Conservation (phyloP, 2,113 vertebrate species). For the Gymnocephalus cernua region DNA sequence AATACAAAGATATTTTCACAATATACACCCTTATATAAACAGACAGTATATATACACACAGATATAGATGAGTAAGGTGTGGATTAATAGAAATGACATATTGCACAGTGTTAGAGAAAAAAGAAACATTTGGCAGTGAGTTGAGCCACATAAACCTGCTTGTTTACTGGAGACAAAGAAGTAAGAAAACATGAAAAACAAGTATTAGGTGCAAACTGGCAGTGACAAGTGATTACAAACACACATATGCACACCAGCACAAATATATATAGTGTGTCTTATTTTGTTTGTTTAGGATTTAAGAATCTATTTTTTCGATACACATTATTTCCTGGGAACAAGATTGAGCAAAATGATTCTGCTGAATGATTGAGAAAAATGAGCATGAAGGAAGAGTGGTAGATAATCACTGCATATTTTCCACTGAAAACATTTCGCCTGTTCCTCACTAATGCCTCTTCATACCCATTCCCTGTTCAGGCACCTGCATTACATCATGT, state of each 20-base stretch:
- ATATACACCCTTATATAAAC: too few species aligned
- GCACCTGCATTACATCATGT: slow-evolving; percentile 30
- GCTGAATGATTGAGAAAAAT: slow-evolving; percentile 12
- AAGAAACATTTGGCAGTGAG: neutral
- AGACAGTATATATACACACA: too few species aligned
- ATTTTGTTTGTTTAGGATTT: neutral
- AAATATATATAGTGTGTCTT: neutral
- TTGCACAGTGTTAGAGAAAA: neutral
- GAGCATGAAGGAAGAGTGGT: neutral
- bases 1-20: too few species aligned
- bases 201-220: neutral
- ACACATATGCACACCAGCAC: neutral
- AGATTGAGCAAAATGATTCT: neutral
- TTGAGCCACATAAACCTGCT: neutral
- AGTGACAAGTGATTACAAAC: neutral
- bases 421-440: neutral
- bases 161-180: neutral
- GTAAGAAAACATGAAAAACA: neutral
- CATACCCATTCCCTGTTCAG: neutral
- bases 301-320: neutral
- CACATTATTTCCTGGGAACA: neutral
- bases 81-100: too few species aligned
- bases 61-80: too few species aligned
- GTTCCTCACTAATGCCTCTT: slow-evolving; percentile 30
- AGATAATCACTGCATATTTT: slow-evolving; percentile 13